phyloP scores from a whole-genome alignment of 2,888 invertebrate species.

The Melitaea athalia region DNA sequence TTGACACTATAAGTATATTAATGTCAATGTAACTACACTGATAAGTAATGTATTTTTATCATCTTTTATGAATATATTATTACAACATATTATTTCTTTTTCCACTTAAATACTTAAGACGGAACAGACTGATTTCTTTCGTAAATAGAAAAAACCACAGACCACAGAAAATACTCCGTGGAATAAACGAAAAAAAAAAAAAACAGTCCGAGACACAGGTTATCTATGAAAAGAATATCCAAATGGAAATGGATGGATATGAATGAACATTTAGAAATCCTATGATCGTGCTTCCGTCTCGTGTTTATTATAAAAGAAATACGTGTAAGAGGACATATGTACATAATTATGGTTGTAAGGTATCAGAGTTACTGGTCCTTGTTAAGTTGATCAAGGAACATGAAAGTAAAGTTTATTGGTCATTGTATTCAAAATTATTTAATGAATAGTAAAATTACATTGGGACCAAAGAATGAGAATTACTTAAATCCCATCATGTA shows the following conservation, averaged over 20 bases:
- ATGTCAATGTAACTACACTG: too few species aligned
- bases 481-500: too few species aligned
- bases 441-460: neutral
- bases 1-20: too few species aligned
- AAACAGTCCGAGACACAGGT: neutral
- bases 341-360: neutral
- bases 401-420: neutral
- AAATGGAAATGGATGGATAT: neutral
- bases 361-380: neutral
- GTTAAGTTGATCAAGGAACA: neutral
- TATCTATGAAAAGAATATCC: conserved; percentile 1
- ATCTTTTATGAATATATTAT: too few species aligned
- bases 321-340: neutral
- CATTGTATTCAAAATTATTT: conserved; percentile 8
- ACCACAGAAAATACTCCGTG: too few species aligned
- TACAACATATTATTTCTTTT: too few species aligned
- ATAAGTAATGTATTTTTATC: too few species aligned
- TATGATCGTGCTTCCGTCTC: neutral
- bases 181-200: too few species aligned
- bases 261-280: neutral
- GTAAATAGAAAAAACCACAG: neutral
- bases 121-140: neutral
- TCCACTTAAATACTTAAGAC: too few species aligned
- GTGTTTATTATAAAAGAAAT: neutral
- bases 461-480: neutral